These are phyloP conservation scores for Clarias pachynema DNA, from an alignment of 2,797 vertebrate species.

Conservation along the genomic window DNA sequence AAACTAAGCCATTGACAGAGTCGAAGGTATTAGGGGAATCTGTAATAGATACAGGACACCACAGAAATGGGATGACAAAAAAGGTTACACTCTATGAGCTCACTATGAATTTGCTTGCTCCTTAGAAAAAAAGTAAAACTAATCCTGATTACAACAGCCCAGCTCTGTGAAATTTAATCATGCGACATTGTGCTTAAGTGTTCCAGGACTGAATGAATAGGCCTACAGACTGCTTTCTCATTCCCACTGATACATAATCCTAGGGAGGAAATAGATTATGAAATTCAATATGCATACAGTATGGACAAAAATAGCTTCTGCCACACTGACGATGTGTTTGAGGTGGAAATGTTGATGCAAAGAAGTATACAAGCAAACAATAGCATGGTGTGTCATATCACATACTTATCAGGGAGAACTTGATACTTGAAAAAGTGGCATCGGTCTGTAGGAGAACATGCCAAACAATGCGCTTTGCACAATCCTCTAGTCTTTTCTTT, in stretches of 20 bases:
- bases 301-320: not conserved
- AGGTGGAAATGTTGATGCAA: not conserved
- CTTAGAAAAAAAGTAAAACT: not conserved
- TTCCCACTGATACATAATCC: not conserved
- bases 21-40: not conserved
- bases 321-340: not conserved
- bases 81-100: not conserved
- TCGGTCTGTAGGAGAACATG: not conserved
- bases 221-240: not conserved
- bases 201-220: conserved; percentile 9
- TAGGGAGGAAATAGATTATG: not conserved
- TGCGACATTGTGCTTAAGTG: not conserved
- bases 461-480: not conserved
- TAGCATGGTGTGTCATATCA: not conserved
- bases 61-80: too few species aligned
- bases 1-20: not conserved
- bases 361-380: not conserved
- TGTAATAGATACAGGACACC: not conserved
- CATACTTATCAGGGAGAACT: not conserved
- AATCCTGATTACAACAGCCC: not conserved
- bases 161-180: not conserved
- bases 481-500: not conserved
- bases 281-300: not conserved
- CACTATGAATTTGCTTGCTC: not conserved
- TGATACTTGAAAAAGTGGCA: not conserved